Evolutionary conservation across 2,888 invertebrate genomes (phyloP).

Genomic region (Acrobasis suavella): DNA sequence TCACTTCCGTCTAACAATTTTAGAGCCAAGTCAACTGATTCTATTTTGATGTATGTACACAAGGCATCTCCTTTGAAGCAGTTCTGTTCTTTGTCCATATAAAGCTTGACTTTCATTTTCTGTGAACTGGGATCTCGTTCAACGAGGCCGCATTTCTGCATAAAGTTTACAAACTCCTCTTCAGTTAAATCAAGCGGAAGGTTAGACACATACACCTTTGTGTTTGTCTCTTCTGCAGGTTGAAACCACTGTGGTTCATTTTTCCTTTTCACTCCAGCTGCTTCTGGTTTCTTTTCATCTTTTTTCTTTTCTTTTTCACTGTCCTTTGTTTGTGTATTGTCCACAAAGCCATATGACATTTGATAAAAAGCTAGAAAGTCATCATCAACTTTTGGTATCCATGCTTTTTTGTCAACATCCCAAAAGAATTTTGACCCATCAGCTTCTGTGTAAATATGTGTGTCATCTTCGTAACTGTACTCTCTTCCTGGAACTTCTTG

Average conservation of each 20-base stretch:
- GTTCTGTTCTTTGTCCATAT: slow-evolving; percentile 90
- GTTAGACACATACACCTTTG: slow-evolving; percentile 97
- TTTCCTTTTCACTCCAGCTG: slow-evolving; percentile 78
- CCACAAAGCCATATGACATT: slow-evolving; percentile 94
- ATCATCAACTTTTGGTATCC: slow-evolving; percentile 98
- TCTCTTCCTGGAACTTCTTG: slow-evolving; percentile 59
- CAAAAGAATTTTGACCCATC: slow-evolving; percentile 96
- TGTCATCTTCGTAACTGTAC: slow-evolving; percentile 89
- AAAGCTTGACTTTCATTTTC: slow-evolving; percentile 95
- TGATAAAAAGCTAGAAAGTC: slow-evolving; percentile 98
- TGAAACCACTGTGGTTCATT: slow-evolving; percentile 94
- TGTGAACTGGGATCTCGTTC: slow-evolving; percentile 91
- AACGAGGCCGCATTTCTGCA: slow-evolving; percentile 98
- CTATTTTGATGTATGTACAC: slow-evolving; percentile 98
- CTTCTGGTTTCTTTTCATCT: slow-evolving; percentile 62
- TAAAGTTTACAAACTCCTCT: slow-evolving; percentile 94
- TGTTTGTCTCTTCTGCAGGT: slow-evolving; percentile 90
- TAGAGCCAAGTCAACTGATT: slow-evolving; percentile 96
- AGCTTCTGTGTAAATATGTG: slow-evolving; percentile 89
- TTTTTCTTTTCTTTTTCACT: slow-evolving; percentile 54
- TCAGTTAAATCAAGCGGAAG: slow-evolving; percentile 94
- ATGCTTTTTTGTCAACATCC: slow-evolving; percentile 94
- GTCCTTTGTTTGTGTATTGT: slow-evolving; percentile 69
- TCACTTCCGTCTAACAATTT: slow-evolving; percentile 95
- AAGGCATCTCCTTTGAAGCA: slow-evolving; percentile 97